phyloP scores from a whole-genome alignment of 2,797 vertebrate species.

The Anguilla obscura region DNA sequence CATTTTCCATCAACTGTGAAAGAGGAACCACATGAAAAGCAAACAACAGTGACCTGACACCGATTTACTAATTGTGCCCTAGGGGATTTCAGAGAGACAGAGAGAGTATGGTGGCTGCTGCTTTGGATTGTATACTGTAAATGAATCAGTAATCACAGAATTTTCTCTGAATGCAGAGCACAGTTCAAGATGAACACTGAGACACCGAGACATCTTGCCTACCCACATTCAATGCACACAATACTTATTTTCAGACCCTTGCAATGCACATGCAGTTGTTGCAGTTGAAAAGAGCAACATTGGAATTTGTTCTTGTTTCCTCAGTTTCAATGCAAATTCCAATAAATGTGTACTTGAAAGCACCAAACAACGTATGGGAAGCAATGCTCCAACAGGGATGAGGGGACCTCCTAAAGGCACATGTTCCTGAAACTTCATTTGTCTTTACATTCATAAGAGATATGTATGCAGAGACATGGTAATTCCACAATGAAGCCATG shows the following conservation, averaged over 20 bases:
- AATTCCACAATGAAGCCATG: no score
- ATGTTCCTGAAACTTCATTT: neutral
- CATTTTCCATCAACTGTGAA: constrained; percentile 12
- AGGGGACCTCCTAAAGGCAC: neutral
- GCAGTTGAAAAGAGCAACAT: neutral
- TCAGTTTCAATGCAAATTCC: neutral
- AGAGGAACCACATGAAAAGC: constrained; percentile 48
- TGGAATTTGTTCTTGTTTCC: neutral
- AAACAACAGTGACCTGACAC: constrained; percentile 52
- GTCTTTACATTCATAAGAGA: neutral
- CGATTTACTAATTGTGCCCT: constrained; percentile 48
- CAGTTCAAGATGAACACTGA: neutral
- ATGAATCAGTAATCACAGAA: neutral
- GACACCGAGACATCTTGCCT: neutral
- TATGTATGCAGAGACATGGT: no score
- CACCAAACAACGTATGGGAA: neutral
- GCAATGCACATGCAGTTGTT: neutral
- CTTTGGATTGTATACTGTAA: neutral
- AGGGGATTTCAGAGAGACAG: neutral
- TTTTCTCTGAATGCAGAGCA: neutral
- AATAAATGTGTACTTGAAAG: neutral
- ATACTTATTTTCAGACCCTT: neutral
- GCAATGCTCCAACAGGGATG: neutral
- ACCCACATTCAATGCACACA: neutral
- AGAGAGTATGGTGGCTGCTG: neutral